These are phyloP conservation scores for Craniophora ligustri DNA, from an alignment of 2,888 invertebrate genomes.

Conservation along the genomic window DNA sequence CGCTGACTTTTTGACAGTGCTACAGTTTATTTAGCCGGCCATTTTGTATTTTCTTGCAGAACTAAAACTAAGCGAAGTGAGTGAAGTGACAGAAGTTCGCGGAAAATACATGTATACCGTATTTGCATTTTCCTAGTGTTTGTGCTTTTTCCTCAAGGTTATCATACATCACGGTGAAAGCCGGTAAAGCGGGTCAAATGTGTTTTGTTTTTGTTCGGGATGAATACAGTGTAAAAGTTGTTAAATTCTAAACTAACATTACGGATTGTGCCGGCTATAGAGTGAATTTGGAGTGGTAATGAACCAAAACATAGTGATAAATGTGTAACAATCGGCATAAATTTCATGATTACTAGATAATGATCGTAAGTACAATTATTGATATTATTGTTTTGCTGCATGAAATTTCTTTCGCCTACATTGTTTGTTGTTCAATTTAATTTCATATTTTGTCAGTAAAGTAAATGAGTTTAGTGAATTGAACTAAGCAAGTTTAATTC, in stretches of 20 bases:
- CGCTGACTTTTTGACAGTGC: constrained; percentile 53
- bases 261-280: constrained; percentile 34
- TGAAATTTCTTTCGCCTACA: constrained; percentile 12
- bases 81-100: constrained; percentile 68
- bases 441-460: not conserved
- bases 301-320: constrained; percentile 27
- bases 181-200: constrained; percentile 17
- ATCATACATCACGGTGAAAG: constrained; percentile 38
- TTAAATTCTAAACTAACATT: constrained; percentile 33
- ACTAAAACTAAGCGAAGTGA: constrained; percentile 50
- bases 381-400: constrained; percentile 30
- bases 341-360: constrained; percentile 31
- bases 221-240: constrained; percentile 22
- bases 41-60: constrained; percentile 80
- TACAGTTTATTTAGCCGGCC: constrained; percentile 76
- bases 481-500: too few species aligned
- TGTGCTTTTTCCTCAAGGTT: constrained; percentile 49
- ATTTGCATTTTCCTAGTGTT: constrained; percentile 59
- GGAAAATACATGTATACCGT: constrained; percentile 69
- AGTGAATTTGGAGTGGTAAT: constrained; percentile 20
- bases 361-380: constrained; percentile 47
- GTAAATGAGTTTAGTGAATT: not conserved
- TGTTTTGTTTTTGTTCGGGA: constrained; percentile 21
- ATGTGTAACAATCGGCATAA: constrained; percentile 14
- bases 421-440: constrained; percentile 8